Conservation (phyloP, 2,888 invertebrate genomes). For the Cantharis flavilabris region DNA sequence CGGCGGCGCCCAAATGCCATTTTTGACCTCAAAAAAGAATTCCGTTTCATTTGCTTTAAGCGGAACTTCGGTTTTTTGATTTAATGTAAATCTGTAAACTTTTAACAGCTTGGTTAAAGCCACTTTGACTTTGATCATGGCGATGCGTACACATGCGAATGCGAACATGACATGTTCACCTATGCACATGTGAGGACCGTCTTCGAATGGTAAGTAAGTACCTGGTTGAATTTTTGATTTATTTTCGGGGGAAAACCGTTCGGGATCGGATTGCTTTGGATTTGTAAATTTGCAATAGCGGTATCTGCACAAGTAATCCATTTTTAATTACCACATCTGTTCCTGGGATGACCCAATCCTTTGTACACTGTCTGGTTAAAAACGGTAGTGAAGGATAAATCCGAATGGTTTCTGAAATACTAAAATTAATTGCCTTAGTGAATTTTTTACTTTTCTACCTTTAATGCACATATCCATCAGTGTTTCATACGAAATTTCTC, state of each 20-base stretch:
- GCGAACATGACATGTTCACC: slow-evolving; percentile 53
- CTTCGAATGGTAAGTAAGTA: slow-evolving; percentile 59
- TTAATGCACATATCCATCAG: slow-evolving; percentile 55
- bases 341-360: slow-evolving; percentile 39
- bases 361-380: slow-evolving; percentile 36
- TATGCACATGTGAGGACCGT: slow-evolving; percentile 62
- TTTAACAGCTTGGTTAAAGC: too few species aligned
- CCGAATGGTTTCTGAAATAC: slow-evolving; percentile 41
- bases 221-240: slow-evolving; percentile 49
- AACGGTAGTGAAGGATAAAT: slow-evolving; percentile 43
- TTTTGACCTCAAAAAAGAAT: too few species aligned
- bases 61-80: too few species aligned
- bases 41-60: too few species aligned
- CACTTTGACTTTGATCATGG: too few species aligned
- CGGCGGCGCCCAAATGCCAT: too few species aligned
- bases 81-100: too few species aligned
- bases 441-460: slow-evolving; percentile 34
- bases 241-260: slow-evolving; percentile 61
- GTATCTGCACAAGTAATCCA: slow-evolving; percentile 29
- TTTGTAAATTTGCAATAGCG: slow-evolving; percentile 53
- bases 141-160: too few species aligned
- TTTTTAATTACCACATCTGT: slow-evolving; percentile 8
- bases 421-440: too few species aligned
- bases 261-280: slow-evolving; percentile 65
- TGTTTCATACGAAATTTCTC: slow-evolving; percentile 55